Base-by-base conservation (phyloP, 2,888 invertebrate genomes). In the Scaptomyza caliginosa region DNA sequence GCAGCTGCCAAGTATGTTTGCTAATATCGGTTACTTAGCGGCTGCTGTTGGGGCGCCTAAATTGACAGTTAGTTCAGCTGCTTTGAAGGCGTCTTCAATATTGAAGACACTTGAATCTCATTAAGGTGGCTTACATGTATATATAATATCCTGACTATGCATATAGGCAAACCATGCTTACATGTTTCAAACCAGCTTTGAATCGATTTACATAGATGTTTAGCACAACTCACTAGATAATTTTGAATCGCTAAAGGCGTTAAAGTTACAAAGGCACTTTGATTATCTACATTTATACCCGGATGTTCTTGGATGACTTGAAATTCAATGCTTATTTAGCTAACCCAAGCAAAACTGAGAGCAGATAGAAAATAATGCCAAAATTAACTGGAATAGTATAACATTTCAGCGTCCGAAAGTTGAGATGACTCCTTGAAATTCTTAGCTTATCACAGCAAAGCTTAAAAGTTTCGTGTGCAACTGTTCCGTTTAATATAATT, bases 401-500 rank as follows among this genome's bases (percentile, higher is more conserved):
- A 40, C 11, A 46, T 38, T 38, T 46, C 10, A 11, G 11, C 8
- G 28, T 28, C 3, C 26, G 49, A 60, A 74, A 63, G 55, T 77
- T 51, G 57, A 72, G 50, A 50, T 40, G 43, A 59, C 32, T 59
- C 49, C 54, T 58, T 48, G 59, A 58, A 55, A 43, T 52, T 30
- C 49, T 49, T 30, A 50, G 48, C 54, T 40, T 52, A 49, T 65
- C 60, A 32, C 7, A 30, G 40, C 30, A 26, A 40, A 62, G 52
- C 57, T 46, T 6, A 21, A 43, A 75, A 65, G 52, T 71, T 72
- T 56, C 51, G 13, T 28, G 30, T 65, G 24, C 24, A 48, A 49
- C 19, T 60, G 70, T 60, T 57, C 56, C 50, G 67, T 64, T 58
- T 67, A 70, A 80, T 77, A 67, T n/a, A 68, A 80, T 48, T 80